Evolutionary conservation across 2,888 invertebrate species (phyloP).

Genomic region (Cephus sareptanus): DNA sequence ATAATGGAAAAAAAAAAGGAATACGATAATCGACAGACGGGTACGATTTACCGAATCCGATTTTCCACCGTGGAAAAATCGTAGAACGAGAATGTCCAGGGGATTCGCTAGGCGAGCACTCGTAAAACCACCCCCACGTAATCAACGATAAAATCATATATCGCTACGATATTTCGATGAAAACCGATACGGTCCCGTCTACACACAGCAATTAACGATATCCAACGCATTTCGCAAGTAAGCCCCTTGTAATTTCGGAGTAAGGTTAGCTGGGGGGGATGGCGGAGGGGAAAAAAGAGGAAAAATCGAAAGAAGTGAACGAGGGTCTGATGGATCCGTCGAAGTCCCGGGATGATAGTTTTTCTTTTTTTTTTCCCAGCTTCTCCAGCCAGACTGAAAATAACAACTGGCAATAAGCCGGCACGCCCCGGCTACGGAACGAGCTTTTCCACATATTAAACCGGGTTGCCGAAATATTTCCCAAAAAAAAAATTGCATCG

Average conservation of each 20-base stretch:
- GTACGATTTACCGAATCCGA: background rate
- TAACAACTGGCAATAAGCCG: constrained; percentile 60
- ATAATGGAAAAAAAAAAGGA: background rate
- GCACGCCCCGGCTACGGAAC: constrained; percentile 34
- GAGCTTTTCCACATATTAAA: constrained; percentile 60
- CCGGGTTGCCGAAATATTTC: constrained; percentile 38
- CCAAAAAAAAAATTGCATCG: constrained; percentile 10
- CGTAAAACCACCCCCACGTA: background rate
- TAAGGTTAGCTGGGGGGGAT: background rate
- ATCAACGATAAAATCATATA: background rate
- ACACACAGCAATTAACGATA: background rate
- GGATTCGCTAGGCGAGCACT: background rate
- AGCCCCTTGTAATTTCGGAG: background rate
- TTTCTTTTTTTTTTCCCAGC: constrained; percentile 24
- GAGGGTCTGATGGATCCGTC: constrained; percentile 3
- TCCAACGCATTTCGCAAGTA: background rate
- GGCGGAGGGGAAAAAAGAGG: background rate
- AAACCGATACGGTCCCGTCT: background rate
- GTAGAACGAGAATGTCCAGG: background rate
- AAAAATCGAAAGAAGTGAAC: constrained; percentile 2
- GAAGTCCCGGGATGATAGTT: constrained; percentile 16
- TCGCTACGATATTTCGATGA: background rate
- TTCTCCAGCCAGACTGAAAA: constrained; percentile 40
- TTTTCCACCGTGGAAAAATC: background rate
- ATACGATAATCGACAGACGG: background rate